phyloP scores from a whole-genome alignment of 2,888 invertebrate genomes.

The Eupithecia inturbata region DNA sequence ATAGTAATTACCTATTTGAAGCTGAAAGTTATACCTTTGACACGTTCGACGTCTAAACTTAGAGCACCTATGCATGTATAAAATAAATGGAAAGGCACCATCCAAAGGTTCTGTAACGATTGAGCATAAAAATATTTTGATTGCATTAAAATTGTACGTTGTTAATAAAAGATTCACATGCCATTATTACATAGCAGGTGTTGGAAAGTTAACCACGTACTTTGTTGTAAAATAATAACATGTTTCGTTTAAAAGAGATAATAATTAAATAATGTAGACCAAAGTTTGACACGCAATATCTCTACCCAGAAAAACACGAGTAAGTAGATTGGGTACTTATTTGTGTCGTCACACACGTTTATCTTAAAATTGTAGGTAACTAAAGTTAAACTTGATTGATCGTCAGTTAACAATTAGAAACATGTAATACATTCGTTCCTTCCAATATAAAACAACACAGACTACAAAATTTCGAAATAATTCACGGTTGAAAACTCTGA shows the following conservation, averaged over 20 bases:
- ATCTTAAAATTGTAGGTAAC: neutral
- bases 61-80: neutral
- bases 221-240: conserved; percentile 6
- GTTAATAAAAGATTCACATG: conserved; percentile 36
- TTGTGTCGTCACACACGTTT: neutral
- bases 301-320: neutral
- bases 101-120: conserved; percentile 48
- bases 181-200: conserved; percentile 39
- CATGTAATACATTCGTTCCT: conserved; percentile 7
- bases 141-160: conserved; percentile 52
- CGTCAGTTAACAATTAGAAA: neutral
- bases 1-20: neutral
- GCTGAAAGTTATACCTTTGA: neutral
- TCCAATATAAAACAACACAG: conserved; percentile 8
- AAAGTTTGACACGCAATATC: neutral
- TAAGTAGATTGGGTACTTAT: neutral
- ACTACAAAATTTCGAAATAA: conserved; percentile 20
- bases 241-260: neutral
- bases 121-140: conserved; percentile 53
- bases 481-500: conserved; percentile 22
- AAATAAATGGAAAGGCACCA: neutral
- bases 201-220: conserved; percentile 40
- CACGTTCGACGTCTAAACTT: neutral
- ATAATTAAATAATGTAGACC: neutral
- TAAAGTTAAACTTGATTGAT: neutral